phyloP scores from a whole-genome alignment of 2,888 invertebrate genomes.

The Erannis defoliaria region DNA sequence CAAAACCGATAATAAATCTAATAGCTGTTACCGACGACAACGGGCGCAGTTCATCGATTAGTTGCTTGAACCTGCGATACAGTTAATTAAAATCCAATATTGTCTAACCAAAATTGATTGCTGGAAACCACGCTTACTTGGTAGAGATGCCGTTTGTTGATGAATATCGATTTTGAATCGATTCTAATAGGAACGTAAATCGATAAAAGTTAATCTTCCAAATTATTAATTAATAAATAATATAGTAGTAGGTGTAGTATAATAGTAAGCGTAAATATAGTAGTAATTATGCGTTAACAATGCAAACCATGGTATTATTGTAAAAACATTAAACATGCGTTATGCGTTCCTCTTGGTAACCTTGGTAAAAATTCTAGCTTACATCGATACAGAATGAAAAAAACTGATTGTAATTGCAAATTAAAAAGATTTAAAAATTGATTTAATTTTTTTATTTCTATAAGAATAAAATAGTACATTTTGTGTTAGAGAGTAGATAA shows the following conservation, averaged over 20 bases:
- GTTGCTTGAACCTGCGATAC: conserved; percentile 68
- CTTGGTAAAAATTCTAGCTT: no score
- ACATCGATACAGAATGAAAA: no score
- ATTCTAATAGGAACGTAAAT: background rate
- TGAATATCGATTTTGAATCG: conserved; percentile 1
- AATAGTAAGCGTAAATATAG: no score
- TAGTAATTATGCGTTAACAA: no score
- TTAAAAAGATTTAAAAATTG: no score
- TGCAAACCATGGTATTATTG: no score
- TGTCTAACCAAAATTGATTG: conserved; percentile 86
- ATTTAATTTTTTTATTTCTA: no score
- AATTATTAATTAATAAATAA: background rate
- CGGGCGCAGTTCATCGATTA: conserved; percentile 67
- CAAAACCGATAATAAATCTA: conserved; percentile 56
- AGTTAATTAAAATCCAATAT: conserved; percentile 86
- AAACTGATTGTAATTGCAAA: no score
- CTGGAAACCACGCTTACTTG: conserved; percentile 60
- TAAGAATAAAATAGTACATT: no score
- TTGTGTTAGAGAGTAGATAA: no score
- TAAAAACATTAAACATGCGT: no score
- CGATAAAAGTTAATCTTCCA: background rate
- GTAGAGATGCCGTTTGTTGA: conserved; percentile 12
- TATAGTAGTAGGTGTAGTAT: background rate
- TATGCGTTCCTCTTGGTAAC: no score
- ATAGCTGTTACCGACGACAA: conserved; percentile 63